Percentiles rank a stretch among this genome's conserved stretches.
phyloP scores from a whole-genome alignment of 2,113 vertebrate genomes.

The Herpetotheres cachinnans region DNA sequence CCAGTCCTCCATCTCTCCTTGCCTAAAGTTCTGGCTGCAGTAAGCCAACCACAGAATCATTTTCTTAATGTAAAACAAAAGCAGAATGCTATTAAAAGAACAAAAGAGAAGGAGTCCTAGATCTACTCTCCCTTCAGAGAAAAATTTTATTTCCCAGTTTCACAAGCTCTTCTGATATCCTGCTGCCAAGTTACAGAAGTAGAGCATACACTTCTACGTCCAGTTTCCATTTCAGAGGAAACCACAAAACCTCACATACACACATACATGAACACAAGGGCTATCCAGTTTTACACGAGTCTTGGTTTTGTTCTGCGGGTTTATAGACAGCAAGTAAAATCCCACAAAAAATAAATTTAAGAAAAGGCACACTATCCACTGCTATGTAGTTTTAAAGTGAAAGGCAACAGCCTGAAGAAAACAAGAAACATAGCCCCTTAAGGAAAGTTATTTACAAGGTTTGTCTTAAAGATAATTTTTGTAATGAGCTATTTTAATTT shows the following conservation, averaged over 20 bases:
- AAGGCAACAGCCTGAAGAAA: not conserved
- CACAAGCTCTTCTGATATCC: not conserved
- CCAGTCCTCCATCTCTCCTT: not conserved
- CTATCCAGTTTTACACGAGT: not conserved
- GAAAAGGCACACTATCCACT: not conserved
- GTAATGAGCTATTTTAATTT: not conserved
- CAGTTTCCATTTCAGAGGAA: not conserved
- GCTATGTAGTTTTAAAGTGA: not conserved
- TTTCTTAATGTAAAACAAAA: not conserved
- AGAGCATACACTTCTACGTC: not conserved
- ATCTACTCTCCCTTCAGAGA: not conserved
- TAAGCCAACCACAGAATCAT: not conserved
- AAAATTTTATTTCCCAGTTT: not conserved
- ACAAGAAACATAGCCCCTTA: not conserved
- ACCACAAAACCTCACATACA: not conserved
- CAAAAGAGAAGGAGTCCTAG: not conserved
- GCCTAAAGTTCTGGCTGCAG: not conserved
- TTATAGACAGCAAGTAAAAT: not conserved
- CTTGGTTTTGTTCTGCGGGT: not conserved
- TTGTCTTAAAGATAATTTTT: not conserved
- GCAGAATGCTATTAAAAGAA: not conserved
- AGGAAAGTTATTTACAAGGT: not conserved
- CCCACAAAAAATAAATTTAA: not conserved
- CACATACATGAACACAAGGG: not conserved
- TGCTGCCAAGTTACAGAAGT: not conserved